Base-by-base conservation (phyloP, 1,140 invertebrate species). In the Ridgeia piscesae region DNA sequence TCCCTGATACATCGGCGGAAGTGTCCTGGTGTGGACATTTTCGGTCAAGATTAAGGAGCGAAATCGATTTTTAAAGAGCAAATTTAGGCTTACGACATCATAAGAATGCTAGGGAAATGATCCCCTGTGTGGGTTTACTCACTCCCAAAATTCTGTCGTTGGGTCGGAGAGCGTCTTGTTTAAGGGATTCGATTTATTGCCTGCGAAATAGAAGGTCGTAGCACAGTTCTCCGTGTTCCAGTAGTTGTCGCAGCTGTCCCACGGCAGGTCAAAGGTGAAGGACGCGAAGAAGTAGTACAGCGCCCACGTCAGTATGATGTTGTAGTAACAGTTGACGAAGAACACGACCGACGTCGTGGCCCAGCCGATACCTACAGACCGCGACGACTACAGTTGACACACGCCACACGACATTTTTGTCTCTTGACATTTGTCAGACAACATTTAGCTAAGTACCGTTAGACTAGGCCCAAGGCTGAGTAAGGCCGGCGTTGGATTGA, bases 221-320 rank as follows among this genome's bases (percentile, higher is more conserved):
- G 94, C 95, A 95, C 99, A 99, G 91, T 97, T 96, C 1, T 96
- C 6, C 92, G 98, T 99, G 96, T 99, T 99, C 99, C 98, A 99
- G 0, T 97, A 58, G 88, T 94, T 93, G 27, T 91, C 93, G 34
- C 91, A 92, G 50, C 34, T 35, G 91, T 92, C 91, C 98, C 98
- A 99, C 0, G 98, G 98, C n/a, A 99, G 96, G 94, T 97, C 89
- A 11, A 34, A 92, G n/a, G 92, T 93, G 77, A 94, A 94, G 21
- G 95, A 96, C 21, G 92, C 93, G 91, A 97, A 93, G 98, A 97
- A 96, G 93, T 99, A 99, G 95, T 99, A 99, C 8, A 99, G 97
- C 0, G 98, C 98, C 98, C 98, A 99, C n/a, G 98, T 98, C 92
- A 99, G 98, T 94, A 99, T 98, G 0, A 98, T 98, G 96, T 99